A percentile compares a stretch with the other conserved stretches of the same genome.
Evolutionary conservation across 2,797 vertebrate genomes (phyloP).

Genomic region (Hypotaenidia okinawae): DNA sequence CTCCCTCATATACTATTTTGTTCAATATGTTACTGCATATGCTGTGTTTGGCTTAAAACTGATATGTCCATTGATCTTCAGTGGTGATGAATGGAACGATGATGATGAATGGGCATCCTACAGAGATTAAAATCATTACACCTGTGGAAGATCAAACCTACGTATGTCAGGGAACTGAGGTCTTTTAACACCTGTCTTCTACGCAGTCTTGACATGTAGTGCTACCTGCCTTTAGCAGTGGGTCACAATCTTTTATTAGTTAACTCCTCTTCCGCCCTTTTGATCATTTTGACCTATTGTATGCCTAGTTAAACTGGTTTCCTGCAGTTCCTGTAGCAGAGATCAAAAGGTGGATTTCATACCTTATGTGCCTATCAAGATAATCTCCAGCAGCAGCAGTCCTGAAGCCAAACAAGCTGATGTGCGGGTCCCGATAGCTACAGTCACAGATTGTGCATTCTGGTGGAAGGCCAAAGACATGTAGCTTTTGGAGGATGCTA

Average conservation of each 20-base stretch:
- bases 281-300: slow-evolving; percentile 38
- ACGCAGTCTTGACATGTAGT: neutral
- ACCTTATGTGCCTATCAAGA: neutral
- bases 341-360: slow-evolving; percentile 23
- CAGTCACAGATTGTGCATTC: neutral
- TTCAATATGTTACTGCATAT: neutral
- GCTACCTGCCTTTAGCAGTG: slow-evolving; percentile 23
- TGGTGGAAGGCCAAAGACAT: neutral
- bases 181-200: slow-evolving; percentile 24
- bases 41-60: slow-evolving; percentile 5
- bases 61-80: neutral
- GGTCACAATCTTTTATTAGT: slow-evolving; percentile 42
- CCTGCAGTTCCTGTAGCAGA: neutral
- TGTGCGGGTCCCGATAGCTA: neutral
- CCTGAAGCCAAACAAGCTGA: neutral
- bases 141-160: slow-evolving; percentile 30
- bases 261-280: slow-evolving; percentile 33
- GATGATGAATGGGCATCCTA: neutral
- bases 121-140: slow-evolving; percentile 9
- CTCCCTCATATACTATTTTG: neutral
- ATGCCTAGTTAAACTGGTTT: neutral
- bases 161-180: neutral
- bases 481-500: neutral
- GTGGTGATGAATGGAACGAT: neutral
- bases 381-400: neutral